These are phyloP conservation scores for Nymphalis c-album DNA, from an alignment of 2,888 invertebrate species.

Conservation along the genomic window DNA sequence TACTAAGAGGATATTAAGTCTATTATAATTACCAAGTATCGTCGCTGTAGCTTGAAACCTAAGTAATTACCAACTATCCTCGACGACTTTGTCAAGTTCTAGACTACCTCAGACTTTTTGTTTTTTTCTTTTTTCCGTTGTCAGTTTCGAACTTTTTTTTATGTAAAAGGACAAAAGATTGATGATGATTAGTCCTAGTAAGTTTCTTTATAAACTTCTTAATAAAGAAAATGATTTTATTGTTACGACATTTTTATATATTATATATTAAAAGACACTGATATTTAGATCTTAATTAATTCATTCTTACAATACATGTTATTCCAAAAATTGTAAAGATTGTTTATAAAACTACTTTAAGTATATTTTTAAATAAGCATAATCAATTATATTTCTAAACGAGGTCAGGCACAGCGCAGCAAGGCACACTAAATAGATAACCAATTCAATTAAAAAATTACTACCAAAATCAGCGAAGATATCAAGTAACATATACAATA, in stretches of 20 bases:
- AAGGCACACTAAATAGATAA: too few species aligned
- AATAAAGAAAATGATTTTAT: conserved; percentile 12
- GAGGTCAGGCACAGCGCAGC: too few species aligned
- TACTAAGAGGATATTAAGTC: conserved; percentile 31
- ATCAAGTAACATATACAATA: too few species aligned
- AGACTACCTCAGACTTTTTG: conserved; percentile 26
- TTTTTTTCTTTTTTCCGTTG: conserved; percentile 20
- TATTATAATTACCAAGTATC: conserved; percentile 33
- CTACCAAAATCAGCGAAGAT: too few species aligned
- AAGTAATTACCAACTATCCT: conserved; percentile 33
- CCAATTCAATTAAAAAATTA: too few species aligned
- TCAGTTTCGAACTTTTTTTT: conserved; percentile 23
- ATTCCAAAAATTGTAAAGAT: too few species aligned
- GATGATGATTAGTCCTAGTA: conserved; percentile 16
- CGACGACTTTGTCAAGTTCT: conserved; percentile 26
- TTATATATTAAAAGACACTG: too few species aligned
- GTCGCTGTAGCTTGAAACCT: conserved; percentile 26
- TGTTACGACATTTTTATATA: background rate
- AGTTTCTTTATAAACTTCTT: conserved; percentile 22
- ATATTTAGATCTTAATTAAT: too few species aligned
- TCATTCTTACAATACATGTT: too few species aligned
- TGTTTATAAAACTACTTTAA: too few species aligned
- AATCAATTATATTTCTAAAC: too few species aligned
- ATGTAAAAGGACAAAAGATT: conserved; percentile 31
- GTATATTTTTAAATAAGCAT: too few species aligned